Evolutionary conservation across 2,888 invertebrate species (phyloP).

Genomic region (Callyntrura guangdongensis): DNA sequence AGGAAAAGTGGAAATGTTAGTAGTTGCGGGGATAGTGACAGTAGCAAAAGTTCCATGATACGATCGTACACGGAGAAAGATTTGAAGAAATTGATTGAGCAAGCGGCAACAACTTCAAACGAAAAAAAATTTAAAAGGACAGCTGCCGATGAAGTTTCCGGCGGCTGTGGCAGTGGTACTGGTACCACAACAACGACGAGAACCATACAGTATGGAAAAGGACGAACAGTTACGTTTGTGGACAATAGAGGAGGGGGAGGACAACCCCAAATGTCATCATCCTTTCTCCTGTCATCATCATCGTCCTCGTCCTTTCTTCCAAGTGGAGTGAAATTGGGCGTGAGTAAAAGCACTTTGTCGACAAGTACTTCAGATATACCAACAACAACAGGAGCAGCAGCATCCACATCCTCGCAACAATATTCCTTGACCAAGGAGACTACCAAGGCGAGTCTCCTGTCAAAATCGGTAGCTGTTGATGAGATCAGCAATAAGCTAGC

Average conservation of each 20-base stretch:
- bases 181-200: slow-evolving; percentile 26
- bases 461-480: slow-evolving; percentile 74
- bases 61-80: slow-evolving; percentile 90
- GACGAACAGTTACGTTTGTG: slow-evolving; percentile 78
- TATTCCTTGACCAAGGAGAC: slow-evolving; percentile 82
- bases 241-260: slow-evolving; percentile 37
- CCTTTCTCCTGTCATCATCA: slow-evolving; percentile 58
- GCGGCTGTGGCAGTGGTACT: slow-evolving; percentile 45
- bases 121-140: slow-evolving; percentile 87
- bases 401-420: slow-evolving; percentile 62
- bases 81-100: slow-evolving; percentile 88
- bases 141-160: slow-evolving; percentile 71
- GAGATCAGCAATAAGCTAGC: slow-evolving; percentile 73
- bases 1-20: slow-evolving; percentile 84
- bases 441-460: slow-evolving; percentile 74
- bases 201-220: slow-evolving; percentile 38
- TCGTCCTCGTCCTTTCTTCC: slow-evolving; percentile 55
- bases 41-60: slow-evolving; percentile 87
- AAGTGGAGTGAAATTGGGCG: slow-evolving; percentile 80
- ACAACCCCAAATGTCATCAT: slow-evolving; percentile 70
- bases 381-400: neutral
- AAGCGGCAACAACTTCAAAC: slow-evolving; percentile 86
- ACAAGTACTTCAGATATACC: slow-evolving; percentile 49
- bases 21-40: slow-evolving; percentile 85
- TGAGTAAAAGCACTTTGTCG: slow-evolving; percentile 81